Evolutionary conservation across 2,888 invertebrate genomes (phyloP).

Genomic region (Leptopilina syphax): DNA sequence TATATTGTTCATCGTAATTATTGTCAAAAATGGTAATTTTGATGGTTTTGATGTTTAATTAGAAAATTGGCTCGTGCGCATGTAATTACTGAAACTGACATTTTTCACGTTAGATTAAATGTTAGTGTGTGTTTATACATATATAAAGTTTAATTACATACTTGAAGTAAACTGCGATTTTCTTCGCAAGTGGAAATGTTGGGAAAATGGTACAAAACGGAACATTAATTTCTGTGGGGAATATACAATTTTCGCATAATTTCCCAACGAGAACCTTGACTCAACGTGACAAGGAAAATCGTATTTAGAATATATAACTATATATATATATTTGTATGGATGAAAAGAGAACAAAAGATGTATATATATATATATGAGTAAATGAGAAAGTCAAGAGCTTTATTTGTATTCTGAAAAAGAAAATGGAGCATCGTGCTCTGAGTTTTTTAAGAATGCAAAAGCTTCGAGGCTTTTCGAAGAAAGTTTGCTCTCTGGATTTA

Average conservation of each 20-base stretch:
- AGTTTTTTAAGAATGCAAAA: conserved; percentile 14
- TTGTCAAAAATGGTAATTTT: too few relatives aligned
- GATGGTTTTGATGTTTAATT: not conserved
- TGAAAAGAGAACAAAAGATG: conserved; percentile 23
- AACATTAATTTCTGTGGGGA: conserved; percentile 35
- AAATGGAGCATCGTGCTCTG: not conserved
- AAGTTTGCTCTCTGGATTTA: not conserved
- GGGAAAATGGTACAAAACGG: not conserved
- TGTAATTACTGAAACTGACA: not conserved
- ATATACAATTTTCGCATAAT: conserved; percentile 37
- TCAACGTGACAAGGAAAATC: conserved; percentile 17
- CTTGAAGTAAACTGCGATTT: not conserved
- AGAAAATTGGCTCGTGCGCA: not conserved
- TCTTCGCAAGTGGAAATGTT: not conserved
- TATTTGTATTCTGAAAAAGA: conserved; percentile 31
- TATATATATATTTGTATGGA: too few relatives aligned
- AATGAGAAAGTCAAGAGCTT: conserved; percentile 27
- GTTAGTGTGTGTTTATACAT: not conserved
- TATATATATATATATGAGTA: not conserved
- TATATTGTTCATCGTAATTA: too few relatives aligned
- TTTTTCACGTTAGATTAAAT: not conserved
- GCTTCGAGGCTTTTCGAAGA: conserved; percentile 1
- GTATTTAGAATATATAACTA: not conserved
- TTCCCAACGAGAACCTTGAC: conserved; percentile 10
- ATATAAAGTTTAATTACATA: conserved; percentile 10